Conservation (phyloP, 2,113 vertebrate genomes). For the Eurypyga helias region DNA sequence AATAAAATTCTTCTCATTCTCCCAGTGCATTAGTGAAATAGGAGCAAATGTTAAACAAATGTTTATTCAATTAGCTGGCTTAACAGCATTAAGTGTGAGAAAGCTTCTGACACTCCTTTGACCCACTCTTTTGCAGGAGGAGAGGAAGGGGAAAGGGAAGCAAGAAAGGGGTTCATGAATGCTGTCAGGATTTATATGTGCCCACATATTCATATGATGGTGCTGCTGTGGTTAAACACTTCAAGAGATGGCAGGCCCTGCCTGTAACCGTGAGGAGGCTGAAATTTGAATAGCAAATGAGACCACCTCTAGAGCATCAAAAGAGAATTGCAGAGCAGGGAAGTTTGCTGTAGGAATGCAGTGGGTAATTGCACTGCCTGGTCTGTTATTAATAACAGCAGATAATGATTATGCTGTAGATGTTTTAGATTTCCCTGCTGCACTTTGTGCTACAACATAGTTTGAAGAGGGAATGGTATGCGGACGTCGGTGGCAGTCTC, state of each 20-base stretch:
- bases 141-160: neutral
- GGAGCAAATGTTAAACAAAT: slow-evolving; percentile 68
- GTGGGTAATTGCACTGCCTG: neutral
- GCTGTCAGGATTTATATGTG: neutral
- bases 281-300: slow-evolving; percentile 36
- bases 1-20: slow-evolving; percentile 58
- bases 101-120: slow-evolving; percentile 43
- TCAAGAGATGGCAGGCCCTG: neutral
- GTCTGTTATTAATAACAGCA: neutral
- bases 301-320: slow-evolving; percentile 20
- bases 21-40: slow-evolving; percentile 44
- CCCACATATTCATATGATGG: neutral
- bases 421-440: neutral
- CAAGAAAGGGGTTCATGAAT: neutral
- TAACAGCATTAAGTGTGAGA: slow-evolving; percentile 52
- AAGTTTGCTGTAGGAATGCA: neutral
- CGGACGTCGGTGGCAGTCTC: neutral
- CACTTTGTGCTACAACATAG: neutral
- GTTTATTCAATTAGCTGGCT: slow-evolving; percentile 67
- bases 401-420: neutral
- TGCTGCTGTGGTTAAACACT: slow-evolving; percentile 19
- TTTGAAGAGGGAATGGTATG: neutral
- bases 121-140: neutral
- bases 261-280: neutral
- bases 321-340: neutral